These are phyloP conservation scores for Brienomyrus brachyistius DNA, from an alignment of 2,113 vertebrate species.

Conservation along the genomic window DNA sequence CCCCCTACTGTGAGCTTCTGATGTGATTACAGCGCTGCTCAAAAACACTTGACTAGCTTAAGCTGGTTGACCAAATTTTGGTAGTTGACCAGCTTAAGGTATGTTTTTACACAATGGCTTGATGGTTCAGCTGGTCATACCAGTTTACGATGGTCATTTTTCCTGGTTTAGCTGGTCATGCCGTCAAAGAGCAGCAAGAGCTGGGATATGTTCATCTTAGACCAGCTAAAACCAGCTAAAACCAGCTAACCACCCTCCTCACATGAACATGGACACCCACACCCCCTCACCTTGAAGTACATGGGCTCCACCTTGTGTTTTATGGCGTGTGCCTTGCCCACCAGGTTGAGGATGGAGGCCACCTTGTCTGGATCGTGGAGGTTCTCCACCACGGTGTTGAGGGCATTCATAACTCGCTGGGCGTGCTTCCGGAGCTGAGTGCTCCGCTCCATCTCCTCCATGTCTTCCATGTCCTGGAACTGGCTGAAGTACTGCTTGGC, in stretches of 20 bases:
- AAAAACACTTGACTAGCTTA: too few relatives aligned
- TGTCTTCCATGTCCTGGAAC: constrained; percentile 72
- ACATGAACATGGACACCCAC: neutral
- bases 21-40: too few relatives aligned
- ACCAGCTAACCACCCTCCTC: neutral
- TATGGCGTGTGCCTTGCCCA: constrained; percentile 87
- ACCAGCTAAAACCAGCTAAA: neutral
- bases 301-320: constrained; percentile 96
- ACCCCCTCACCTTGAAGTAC: constrained; percentile 83
- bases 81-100: neutral
- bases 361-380: constrained; percentile 84
- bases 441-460: constrained; percentile 66
- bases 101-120: neutral
- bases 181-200: neutral
- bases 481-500: constrained; percentile 98
- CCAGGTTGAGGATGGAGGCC: constrained; percentile 76
- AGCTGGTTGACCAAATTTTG: neutral
- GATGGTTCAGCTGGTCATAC: neutral
- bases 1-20: too few relatives aligned
- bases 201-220: neutral
- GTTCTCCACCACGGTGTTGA: constrained; percentile 83
- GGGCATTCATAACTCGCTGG: constrained; percentile 71
- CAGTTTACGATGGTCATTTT: neutral
- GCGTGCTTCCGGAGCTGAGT: constrained; percentile 79
- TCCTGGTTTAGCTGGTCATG: neutral